Base-by-base conservation (phyloP, 2,797 vertebrate genomes). In the Phrynocephalus forsythii region DNA sequence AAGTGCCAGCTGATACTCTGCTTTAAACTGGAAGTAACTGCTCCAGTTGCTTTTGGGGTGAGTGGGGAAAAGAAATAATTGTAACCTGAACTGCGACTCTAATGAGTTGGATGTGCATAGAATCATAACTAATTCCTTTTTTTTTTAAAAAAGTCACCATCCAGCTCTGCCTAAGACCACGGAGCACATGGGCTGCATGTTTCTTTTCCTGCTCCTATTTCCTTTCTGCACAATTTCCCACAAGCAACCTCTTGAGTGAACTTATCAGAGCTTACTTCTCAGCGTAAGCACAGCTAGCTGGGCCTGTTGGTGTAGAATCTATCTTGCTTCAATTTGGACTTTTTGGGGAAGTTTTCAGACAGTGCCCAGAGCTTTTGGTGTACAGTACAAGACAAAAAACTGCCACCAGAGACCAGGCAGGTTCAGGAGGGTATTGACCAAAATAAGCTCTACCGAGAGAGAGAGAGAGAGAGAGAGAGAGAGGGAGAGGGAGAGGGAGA, bases 391-490 rank as follows among this genome's bases (percentile, higher is more conserved):
- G 52, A 56, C 52, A 9, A 56, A 13, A 13, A 91, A 93, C 56
- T 88, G 75, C 88, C 56, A 69, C 73, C 88, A 3, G 81, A 89
- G 88, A 87, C 89, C 13, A n/a, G 80, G 50, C 86, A 89, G 82
- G 63, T 44, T 50, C 11, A 20, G 76, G 60, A 28, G n/a, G 87
- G 83, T 90, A 91, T 76, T 88, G 89, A 89, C 90, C 84, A 83
- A 82, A 90, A 89, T 24, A 71, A 84, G 56, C 30, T 86, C 22
- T 3, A 26, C 26, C 89, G 38, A 78, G 84, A 60, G 79, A 88
- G 86, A 77, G 24, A 30, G 20, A 10, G 63, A 69, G 38, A 44
- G 38, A 44, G 38, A 44, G 38, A 44, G 86, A 77, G 20, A 10
- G 63, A 69, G 38, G 5, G 38, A 44, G 38, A 44, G 38, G 5